Evolutionary conservation across 2,888 invertebrate genomes (phyloP).

Genomic region (Pogonocherus hispidulus): DNA sequence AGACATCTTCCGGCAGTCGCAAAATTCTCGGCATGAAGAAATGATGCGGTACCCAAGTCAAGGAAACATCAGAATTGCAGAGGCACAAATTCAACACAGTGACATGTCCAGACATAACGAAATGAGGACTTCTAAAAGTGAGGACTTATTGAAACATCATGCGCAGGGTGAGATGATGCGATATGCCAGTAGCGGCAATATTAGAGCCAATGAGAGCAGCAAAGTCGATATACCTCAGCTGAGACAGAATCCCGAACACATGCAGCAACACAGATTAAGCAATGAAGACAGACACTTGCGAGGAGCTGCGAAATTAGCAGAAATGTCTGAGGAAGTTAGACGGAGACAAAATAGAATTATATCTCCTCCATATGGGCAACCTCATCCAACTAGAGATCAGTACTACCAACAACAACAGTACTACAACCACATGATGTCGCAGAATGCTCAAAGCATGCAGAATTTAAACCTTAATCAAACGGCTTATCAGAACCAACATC

Average conservation of each 20-base stretch:
- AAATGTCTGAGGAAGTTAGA: conserved; percentile 85
- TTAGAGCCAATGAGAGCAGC: conserved; percentile 62
- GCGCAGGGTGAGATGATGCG: conserved; percentile 57
- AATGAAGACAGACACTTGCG: conserved; percentile 56
- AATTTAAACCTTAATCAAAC: conserved; percentile 60
- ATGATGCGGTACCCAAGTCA: conserved; percentile 64
- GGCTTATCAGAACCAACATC: conserved; percentile 48
- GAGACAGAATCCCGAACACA: conserved; percentile 52
- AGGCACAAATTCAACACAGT: conserved; percentile 59
- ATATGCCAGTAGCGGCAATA: conserved; percentile 67
- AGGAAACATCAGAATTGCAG: conserved; percentile 60
- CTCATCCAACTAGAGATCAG: conserved; percentile 61
- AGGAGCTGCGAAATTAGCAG: conserved; percentile 79
- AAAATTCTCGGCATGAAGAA: conserved; percentile 61
- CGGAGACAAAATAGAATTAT: conserved; percentile 71
- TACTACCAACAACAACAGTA: conserved; percentile 55
- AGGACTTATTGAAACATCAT: conserved; percentile 64
- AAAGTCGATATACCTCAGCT: conserved; percentile 58
- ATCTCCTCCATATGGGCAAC: conserved; percentile 57
- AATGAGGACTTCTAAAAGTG: conserved; percentile 65
- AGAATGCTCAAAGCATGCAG: conserved; percentile 65
- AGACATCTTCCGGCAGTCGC: conserved; percentile 64
- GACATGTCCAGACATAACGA: conserved; percentile 60
- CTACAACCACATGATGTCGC: conserved; percentile 60
- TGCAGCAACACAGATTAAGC: conserved; percentile 48